A percentile compares a stretch with the other conserved stretches of the same genome.
Evolutionary conservation across 2,888 invertebrate species (phyloP).

Genomic region (Petrolisthes cinctipes): DNA sequence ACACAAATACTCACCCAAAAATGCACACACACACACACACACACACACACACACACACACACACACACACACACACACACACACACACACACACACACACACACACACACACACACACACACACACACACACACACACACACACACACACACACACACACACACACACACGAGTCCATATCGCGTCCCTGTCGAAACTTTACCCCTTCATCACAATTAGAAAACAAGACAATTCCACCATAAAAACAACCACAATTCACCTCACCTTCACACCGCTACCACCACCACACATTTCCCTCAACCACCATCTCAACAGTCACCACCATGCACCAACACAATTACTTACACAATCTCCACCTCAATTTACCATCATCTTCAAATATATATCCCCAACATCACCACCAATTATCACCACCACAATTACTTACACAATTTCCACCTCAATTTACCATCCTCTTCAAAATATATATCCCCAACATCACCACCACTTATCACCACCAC

Average conservation of each 20-base stretch:
- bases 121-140: neutral
- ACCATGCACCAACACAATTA: no score
- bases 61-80: conserved; percentile 1
- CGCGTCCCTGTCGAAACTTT: no score
- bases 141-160: conserved; percentile 24
- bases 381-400: no score
- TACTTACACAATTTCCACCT: neutral
- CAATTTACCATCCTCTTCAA: neutral
- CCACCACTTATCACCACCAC: no score
- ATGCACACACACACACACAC: neutral
- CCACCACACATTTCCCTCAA: no score
- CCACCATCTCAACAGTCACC: no score
- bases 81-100: neutral
- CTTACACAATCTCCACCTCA: neutral
- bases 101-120: conserved; percentile 23
- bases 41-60: conserved; percentile 20
- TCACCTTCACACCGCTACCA: no score
- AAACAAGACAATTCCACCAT: neutral
- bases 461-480: neutral
- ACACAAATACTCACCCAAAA: no score
- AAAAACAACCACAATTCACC: no score
- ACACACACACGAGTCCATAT: neutral
- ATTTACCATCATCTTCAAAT: no score
- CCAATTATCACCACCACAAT: no score
- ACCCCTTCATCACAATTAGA: neutral